Evolutionary conservation across 2,888 invertebrate species (phyloP).

Genomic region (Apeira syringaria): DNA sequence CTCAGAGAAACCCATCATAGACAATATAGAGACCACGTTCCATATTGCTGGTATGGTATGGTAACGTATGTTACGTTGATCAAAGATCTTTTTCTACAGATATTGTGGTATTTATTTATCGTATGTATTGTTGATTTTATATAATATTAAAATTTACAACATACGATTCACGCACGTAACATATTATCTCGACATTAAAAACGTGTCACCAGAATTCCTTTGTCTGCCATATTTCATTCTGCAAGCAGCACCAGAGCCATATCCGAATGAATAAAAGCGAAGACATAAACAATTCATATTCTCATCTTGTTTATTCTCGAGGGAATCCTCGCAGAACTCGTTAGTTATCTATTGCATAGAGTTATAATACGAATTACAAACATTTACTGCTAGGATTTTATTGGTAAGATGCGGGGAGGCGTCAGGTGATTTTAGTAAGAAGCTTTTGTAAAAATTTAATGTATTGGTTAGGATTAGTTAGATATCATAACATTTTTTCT

Average conservation of each 20-base stretch:
- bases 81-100: too few relatives aligned
- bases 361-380: conserved; percentile 32
- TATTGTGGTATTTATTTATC: too few relatives aligned
- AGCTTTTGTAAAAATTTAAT: too few relatives aligned
- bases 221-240: conserved; percentile 14
- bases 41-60: too few relatives aligned
- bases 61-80: too few relatives aligned
- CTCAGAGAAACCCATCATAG: too few relatives aligned
- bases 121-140: too few relatives aligned
- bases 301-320: conserved; percentile 27
- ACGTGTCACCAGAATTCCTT: conserved; percentile 6
- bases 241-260: conserved; percentile 7
- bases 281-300: conserved; percentile 30
- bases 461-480: too few relatives aligned
- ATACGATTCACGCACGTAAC: background rate
- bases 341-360: conserved; percentile 32
- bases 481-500: too few relatives aligned
- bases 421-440: too few relatives aligned
- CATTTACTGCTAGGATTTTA: conserved; percentile 34
- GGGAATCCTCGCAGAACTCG: conserved; percentile 26
- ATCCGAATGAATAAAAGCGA: conserved; percentile 18
- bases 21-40: too few relatives aligned
- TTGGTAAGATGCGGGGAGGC: conserved; percentile 12
- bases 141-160: background rate
- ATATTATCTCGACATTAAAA: background rate